Percentiles rank a stretch among this genome's conserved stretches.
Evolutionary conservation across 2,797 vertebrate genomes (phyloP).

Genomic region (Syngnathus acus): DNA sequence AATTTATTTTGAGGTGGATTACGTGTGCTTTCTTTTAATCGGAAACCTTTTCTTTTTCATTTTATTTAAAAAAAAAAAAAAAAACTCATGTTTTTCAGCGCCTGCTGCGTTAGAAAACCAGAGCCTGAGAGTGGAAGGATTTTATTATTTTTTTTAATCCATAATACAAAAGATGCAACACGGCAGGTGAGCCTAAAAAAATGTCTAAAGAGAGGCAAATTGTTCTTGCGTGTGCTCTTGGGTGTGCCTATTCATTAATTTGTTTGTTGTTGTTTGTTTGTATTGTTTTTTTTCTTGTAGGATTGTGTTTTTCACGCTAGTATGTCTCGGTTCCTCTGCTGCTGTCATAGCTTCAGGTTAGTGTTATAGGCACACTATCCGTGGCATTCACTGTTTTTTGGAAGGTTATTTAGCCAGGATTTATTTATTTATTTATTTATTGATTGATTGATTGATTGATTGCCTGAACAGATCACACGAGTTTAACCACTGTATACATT

Average conservation of each 20-base stretch:
- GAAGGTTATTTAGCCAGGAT: too few species aligned
- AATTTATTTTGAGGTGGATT: neutral
- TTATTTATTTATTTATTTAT: too few species aligned
- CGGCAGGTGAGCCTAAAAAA: conserved; percentile 1
- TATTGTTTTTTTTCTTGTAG: conserved; percentile 23
- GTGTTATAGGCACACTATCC: neutral
- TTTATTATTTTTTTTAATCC: neutral
- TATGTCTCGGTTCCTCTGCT: conserved; percentile 19
- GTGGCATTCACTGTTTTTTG: neutral
- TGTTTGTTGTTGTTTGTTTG: neutral
- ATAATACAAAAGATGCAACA: neutral
- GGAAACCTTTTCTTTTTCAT: neutral
- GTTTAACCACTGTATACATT: too few species aligned
- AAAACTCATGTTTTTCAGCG: too few species aligned
- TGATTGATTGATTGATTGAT: too few species aligned
- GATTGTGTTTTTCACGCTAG: conserved; percentile 30
- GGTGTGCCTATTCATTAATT: neutral
- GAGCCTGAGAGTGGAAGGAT: neutral
- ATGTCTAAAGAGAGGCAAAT: neutral
- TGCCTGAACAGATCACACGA: too few species aligned
- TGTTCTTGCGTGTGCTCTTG: neutral
- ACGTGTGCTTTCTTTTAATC: neutral
- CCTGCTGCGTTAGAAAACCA: neutral
- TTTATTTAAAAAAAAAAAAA: neutral
- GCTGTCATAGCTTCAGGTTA: conserved; percentile 47